Evolutionary conservation across 2,888 invertebrate genomes (phyloP).

Genomic region (Nymphalis polychloros): DNA sequence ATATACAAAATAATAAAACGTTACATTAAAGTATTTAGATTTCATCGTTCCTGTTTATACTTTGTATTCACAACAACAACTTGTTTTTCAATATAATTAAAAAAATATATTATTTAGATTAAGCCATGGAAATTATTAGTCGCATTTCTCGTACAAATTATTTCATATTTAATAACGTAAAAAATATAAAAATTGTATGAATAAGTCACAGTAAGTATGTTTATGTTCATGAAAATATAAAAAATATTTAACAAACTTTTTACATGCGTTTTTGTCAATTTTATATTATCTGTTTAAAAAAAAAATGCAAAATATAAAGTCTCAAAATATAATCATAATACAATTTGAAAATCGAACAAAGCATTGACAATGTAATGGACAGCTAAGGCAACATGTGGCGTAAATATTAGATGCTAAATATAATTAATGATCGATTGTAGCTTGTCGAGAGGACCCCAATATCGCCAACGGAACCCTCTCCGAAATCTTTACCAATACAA

Average conservation of each 20-base stretch:
- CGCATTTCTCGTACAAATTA: too few relatives aligned
- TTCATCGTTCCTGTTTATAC: neutral
- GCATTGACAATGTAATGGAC: constrained; percentile 45
- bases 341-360: constrained; percentile 22
- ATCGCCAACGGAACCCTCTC: constrained; percentile 66
- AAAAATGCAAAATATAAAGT: neutral
- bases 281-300: neutral
- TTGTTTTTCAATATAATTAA: neutral
- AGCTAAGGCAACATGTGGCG: constrained; percentile 71
- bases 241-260: too few relatives aligned
- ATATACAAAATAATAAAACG: too few relatives aligned
- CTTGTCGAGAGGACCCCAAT: constrained; percentile 54
- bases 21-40: too few relatives aligned
- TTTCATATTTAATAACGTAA: too few relatives aligned
- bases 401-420: constrained; percentile 73
- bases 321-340: neutral
- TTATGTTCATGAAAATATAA: too few relatives aligned
- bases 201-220: too few relatives aligned
- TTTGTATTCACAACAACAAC: neutral
- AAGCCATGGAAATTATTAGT: neutral
- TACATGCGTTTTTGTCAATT: too few relatives aligned
- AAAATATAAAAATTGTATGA: too few relatives aligned
- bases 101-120: constrained; percentile 9
- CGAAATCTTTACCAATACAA: constrained; percentile 69
- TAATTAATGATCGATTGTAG: constrained; percentile 80